Percentiles rank a stretch among this genome's conserved stretches.
phyloP scores from a whole-genome alignment of 2,113 vertebrate species.

The Serinus canaria region DNA sequence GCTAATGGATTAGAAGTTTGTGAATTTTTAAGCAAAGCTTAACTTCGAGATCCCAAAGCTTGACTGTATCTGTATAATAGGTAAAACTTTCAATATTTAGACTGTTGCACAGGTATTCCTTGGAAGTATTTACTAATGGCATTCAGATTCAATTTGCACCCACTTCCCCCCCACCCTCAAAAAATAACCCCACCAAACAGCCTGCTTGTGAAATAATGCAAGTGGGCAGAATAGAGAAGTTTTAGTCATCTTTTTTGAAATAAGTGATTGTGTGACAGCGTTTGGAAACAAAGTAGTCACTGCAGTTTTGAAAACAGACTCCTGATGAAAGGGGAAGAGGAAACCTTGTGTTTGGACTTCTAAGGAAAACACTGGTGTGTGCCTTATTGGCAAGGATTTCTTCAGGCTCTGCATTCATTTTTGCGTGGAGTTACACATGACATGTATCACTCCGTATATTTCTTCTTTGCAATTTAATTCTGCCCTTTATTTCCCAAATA shows the following conservation, averaged over 20 bases:
- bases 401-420: not conserved
- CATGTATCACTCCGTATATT: rapidly evolving
- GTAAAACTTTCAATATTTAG: not conserved
- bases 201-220: not conserved
- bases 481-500: not conserved
- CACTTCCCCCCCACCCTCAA: not conserved
- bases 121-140: not conserved
- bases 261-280: not conserved
- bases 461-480: not conserved
- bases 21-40: not conserved
- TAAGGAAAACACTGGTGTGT: not conserved
- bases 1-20: not conserved
- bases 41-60: not conserved
- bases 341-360: not conserved
- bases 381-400: not conserved
- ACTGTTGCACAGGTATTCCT: not conserved
- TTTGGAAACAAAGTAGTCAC: not conserved
- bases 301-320: not conserved
- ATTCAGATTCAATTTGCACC: not conserved
- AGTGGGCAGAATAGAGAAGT: not conserved
- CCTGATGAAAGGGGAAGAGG: not conserved
- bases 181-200: not conserved
- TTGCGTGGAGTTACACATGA: not conserved
- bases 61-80: not conserved
- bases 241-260: not conserved